Evolutionary conservation across 2,888 invertebrate genomes (phyloP), one percentile per base, ranked within the genome.

Genomic region (Achlya flavicornis): DNA sequence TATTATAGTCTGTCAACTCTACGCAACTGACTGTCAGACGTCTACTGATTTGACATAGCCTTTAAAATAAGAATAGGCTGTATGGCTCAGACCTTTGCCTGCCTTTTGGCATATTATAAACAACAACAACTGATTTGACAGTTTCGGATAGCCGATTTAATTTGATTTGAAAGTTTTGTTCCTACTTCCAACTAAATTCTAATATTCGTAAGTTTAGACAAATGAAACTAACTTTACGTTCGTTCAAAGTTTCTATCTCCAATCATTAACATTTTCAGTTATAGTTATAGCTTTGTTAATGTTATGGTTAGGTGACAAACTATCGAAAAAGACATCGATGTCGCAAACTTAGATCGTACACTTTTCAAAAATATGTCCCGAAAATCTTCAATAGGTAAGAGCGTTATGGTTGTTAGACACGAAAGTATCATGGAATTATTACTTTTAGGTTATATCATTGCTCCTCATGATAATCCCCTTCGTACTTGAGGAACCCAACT

Each of bases 371-470:
- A 46, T 7, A 19, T 53, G 53, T 10, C 53, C 19, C 3, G 19
- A 53, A 53, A 53, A 33, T 41, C 16, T 5, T 57, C 41, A 60
- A 26, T 61, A 64, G 64, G 64, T 64, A 61, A 59, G 63, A 61
- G 63, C 64, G 63, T 53, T 57, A 61, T 64, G 46, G 7, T 43
- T 46, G 63, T 26, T 58, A 35, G 32, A 60, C 68, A 71, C 69
- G 65, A 71, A 81, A 72, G 79, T 79, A 81, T 79, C 80, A 74
- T 67, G 78, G 72, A 74, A 76, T 85, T 81, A 83, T 92, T 90
- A 83, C 82, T 92, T 92, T 88, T 92, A 92, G 92, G 91, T 91
- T 75, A 81, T 92, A 78, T 86, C 93, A 76, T 73, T 92, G 86
- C 75, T 90, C 74, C 89, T 91, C 75, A 91, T 92, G 92, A 74